Percentiles rank a stretch among this genome's conserved stretches.
These are phyloP conservation scores for Dreissena rostriformis DNA, from an alignment of 1,140 invertebrate species.

Conservation along the genomic window DNA sequence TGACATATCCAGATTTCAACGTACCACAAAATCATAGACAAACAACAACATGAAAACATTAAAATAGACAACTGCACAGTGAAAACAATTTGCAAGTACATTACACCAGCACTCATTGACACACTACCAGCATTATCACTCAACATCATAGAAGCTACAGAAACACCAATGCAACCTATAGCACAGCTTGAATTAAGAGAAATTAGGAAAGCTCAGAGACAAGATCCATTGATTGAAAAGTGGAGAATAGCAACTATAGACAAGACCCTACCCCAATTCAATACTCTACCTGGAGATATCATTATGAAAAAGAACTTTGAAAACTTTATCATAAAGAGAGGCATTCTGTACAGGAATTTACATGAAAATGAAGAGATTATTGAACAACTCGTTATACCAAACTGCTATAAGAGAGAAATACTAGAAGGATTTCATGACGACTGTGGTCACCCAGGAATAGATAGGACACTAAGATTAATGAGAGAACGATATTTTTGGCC, in stretches of 20 bases:
- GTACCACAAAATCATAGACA: slow-evolving; percentile 12
- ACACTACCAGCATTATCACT: background rate
- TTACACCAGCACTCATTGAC: background rate
- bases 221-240: slow-evolving; percentile 13
- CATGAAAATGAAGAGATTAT: background rate
- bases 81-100: slow-evolving; percentile 16
- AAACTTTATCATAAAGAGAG: slow-evolving; percentile 17
- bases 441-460: slow-evolving; percentile 10
- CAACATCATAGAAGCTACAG: slow-evolving; percentile 31
- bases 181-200: slow-evolving; percentile 16
- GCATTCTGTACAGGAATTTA: slow-evolving; percentile 4
- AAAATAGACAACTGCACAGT: slow-evolving; percentile 12
- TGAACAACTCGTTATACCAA: slow-evolving; percentile 16
- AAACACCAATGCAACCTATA: slow-evolving; percentile 11
- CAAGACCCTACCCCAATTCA: slow-evolving; percentile 2
- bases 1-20: slow-evolving; percentile 57
- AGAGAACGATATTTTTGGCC: slow-evolving; percentile 9
- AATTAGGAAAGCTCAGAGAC: slow-evolving; percentile 13
- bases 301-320: slow-evolving; percentile 20
- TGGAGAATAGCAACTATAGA: slow-evolving; percentile 16
- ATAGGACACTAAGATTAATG: background rate
- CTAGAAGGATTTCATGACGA: background rate
- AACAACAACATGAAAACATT: background rate
- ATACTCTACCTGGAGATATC: background rate
- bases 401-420: slow-evolving; percentile 5